Evolutionary conservation across 2,113 vertebrate species (phyloP), one percentile per base, ranked within the genome.

Genomic region (Ophthalmolycus amberensis): DNA sequence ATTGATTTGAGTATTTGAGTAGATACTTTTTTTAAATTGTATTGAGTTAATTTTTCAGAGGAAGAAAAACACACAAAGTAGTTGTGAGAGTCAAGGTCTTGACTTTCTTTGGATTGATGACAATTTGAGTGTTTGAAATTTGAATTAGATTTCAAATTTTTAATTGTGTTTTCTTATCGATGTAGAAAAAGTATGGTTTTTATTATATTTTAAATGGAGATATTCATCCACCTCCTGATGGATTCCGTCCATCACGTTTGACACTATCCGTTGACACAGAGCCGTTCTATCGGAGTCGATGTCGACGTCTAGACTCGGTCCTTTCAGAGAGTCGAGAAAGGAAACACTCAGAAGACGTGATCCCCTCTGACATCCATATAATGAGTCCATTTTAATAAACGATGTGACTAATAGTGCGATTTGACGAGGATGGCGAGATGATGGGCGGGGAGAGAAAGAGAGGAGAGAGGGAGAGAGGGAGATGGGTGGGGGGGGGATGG

Each of bases 381-480:
- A 92, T 88, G 84, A 86, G 68, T 84, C 80, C 84, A 90, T 92
- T 91, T 90, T 88, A 88, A 90, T 89, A 87, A 90, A 92, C 70
- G 82, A 89, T 89, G 88, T 92, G 92, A 93, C 88, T 91, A 92
- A 93, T 90, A 88, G 85, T 48, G 62, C 37, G 48, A 89, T 90
- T 86, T 91, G 91, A 89, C 27, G 89, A 90, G 85, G 90, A 90
- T 64, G 90, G 83, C 22, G 68, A 84, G 86, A 90, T 58, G 86
- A 81, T 20, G 59, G 70, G 75, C 44, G 50, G 59, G n/a, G 85
- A 77, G 78, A 79, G 70, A 80, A 68, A 29, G 64, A 68, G 38
- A 62, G 70, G 60, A 32, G 9, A 65, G 42, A 60, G 64, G 54
- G 77, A n/a, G 37, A 60, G 59, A 62, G n/a, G 54, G 80, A 15